Evolutionary conservation across 2,113 vertebrate genomes (phyloP).

Genomic region (Nesoenas mayeri): DNA sequence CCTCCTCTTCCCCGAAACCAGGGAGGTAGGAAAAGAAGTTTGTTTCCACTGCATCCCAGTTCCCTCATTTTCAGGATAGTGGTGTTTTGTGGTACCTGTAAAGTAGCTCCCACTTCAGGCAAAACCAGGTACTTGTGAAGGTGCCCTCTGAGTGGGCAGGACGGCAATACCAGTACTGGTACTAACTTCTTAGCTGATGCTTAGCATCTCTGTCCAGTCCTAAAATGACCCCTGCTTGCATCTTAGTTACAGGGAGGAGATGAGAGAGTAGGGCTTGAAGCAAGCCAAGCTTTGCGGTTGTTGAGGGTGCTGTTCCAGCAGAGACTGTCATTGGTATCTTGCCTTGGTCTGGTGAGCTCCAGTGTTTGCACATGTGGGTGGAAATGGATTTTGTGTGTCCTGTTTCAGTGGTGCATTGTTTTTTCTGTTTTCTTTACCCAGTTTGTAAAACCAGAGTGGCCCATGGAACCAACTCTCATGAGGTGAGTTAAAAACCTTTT

Average conservation of each 20-base stretch:
- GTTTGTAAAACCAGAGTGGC: slow-evolving; percentile 99
- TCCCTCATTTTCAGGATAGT: background rate
- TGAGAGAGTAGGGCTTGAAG: background rate
- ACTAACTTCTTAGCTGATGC: background rate
- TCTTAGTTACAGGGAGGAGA: background rate
- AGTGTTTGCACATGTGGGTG: background rate
- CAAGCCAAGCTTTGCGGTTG: background rate
- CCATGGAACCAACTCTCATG: slow-evolving; percentile 97
- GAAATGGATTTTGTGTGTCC: background rate
- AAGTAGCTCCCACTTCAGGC: background rate
- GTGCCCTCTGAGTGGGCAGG: background rate
- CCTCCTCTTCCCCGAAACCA: background rate
- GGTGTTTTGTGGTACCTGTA: background rate
- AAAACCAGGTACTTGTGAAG: background rate
- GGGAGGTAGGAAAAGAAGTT: background rate
- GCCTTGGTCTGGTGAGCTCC: background rate
- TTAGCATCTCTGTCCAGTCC: background rate
- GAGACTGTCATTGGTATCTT: background rate
- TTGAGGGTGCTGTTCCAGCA: background rate
- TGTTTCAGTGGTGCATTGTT: background rate
- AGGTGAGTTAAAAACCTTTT: slow-evolving; percentile 81
- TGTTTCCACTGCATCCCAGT: background rate
- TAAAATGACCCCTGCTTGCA: background rate
- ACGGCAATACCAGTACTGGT: background rate
- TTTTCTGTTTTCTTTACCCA: slow-evolving; percentile 65